Percentiles rank a stretch among this genome's conserved stretches.
Evolutionary conservation across 2,888 invertebrate species (phyloP).

Genomic region (Spatulosminthurus flaviceps): DNA sequence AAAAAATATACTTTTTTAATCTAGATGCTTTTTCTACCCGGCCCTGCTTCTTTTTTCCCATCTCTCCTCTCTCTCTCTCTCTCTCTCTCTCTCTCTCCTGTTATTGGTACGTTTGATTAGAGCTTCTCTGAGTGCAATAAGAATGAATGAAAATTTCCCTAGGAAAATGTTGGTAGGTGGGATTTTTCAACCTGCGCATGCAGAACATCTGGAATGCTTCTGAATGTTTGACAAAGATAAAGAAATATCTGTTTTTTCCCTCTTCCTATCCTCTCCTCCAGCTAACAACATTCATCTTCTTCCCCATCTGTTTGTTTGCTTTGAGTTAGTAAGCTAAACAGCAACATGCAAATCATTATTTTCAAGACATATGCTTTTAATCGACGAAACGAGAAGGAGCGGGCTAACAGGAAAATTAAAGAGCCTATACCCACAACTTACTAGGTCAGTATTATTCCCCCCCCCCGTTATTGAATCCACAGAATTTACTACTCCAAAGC

Average conservation of each 20-base stretch:
- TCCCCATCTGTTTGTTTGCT: background rate
- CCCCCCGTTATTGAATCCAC: background rate
- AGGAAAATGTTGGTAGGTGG: too few relatives aligned
- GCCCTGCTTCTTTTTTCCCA: too few relatives aligned
- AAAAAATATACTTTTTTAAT: background rate
- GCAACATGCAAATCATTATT: background rate
- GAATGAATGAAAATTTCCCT: too few relatives aligned
- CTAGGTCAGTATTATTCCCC: background rate
- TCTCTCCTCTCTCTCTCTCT: too few relatives aligned
- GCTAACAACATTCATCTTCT: background rate
- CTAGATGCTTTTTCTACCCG: background rate
- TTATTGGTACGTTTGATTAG: too few relatives aligned
- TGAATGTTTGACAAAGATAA: constrained; percentile 3
- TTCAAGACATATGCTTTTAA: background rate
- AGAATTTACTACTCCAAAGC: too few relatives aligned
- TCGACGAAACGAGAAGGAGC: background rate
- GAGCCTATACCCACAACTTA: background rate
- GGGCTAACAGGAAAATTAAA: background rate
- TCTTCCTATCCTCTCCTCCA: background rate
- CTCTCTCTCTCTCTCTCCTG: too few relatives aligned
- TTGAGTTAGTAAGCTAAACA: constrained; percentile 6
- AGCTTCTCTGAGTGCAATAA: too few relatives aligned
- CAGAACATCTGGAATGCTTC: background rate
- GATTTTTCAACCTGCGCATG: too few relatives aligned
- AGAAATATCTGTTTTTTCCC: background rate